Conservation (phyloP, 1,140 invertebrate species). For the Pseudachorutes palmiensis region DNA sequence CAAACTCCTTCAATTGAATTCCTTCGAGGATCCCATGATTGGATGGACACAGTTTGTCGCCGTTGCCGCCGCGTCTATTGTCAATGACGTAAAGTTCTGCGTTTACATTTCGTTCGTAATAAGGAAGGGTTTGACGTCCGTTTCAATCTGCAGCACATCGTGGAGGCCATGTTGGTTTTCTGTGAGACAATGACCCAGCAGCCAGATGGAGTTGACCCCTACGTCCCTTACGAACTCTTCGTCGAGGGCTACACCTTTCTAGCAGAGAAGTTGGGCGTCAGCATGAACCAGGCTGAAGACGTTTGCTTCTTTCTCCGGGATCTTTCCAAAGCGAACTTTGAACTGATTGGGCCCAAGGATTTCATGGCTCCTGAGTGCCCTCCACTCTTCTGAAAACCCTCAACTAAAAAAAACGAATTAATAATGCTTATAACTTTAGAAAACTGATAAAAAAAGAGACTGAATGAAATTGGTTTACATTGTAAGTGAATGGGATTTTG, state of each 20-base stretch:
- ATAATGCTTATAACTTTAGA: too few species aligned
- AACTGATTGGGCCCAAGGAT: constrained; percentile 17
- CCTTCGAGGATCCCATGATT: constrained; percentile 49
- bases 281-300: constrained; percentile 1
- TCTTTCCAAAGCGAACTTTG: constrained; percentile 8
- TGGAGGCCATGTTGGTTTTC: constrained; percentile 66
- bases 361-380: constrained; percentile 20
- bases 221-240: constrained; percentile 60
- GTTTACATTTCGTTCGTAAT: background rate
- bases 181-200: constrained; percentile 73
- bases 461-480: too few species aligned
- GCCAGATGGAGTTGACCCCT: constrained; percentile 58
- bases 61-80: constrained; percentile 51
- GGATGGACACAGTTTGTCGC: constrained; percentile 60
- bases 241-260: constrained; percentile 59
- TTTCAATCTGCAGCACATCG: constrained; percentile 43
- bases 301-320: constrained; percentile 3
- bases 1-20: constrained; percentile 54
- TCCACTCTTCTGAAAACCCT: constrained; percentile 16
- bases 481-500: too few species aligned
- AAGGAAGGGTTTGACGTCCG: background rate
- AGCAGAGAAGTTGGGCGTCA: constrained; percentile 49
- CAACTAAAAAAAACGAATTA: too few species aligned
- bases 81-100: background rate
- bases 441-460: too few species aligned